Evolutionary conservation across 2,888 invertebrate species (phyloP).

Genomic region (Neoitamus cyanurus): DNA sequence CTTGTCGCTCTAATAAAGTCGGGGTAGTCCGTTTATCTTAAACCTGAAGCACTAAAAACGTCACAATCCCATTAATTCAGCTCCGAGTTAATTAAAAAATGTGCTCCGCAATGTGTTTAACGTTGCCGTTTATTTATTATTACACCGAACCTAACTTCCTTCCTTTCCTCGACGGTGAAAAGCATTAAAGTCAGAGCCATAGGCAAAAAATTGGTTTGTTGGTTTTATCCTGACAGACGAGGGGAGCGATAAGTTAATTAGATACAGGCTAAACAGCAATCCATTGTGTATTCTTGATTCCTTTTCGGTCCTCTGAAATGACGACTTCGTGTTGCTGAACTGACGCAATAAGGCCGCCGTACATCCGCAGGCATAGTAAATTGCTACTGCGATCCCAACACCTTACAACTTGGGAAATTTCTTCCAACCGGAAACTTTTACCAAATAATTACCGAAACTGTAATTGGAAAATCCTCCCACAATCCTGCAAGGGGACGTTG

Average conservation of each 20-base stretch:
- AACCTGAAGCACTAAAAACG: conserved; percentile 52
- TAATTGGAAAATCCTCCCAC: conserved; percentile 3
- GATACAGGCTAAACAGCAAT: conserved; percentile 48
- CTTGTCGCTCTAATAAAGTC: conserved; percentile 50
- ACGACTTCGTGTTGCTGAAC: background rate
- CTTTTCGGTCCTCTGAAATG: conserved; percentile 30
- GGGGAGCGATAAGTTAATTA: conserved; percentile 52
- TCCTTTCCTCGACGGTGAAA: background rate
- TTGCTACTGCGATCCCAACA: background rate
- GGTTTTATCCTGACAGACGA: conserved; percentile 4
- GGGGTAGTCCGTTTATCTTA: conserved; percentile 51
- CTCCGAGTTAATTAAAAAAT: conserved; percentile 53
- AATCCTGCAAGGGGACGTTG: background rate
- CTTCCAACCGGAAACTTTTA: conserved; percentile 25
- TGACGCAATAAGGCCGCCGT: background rate
- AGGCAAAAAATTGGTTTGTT: conserved; percentile 30
- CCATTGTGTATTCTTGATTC: conserved; percentile 48
- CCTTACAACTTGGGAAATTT: background rate
- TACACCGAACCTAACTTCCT: conserved; percentile 15
- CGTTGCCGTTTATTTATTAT: conserved; percentile 52
- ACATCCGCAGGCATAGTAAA: conserved; percentile 7
- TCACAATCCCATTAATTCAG: conserved; percentile 53
- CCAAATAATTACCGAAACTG: background rate
- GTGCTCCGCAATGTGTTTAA: conserved; percentile 52
- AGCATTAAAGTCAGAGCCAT: conserved; percentile 25